Percentiles rank a stretch among this genome's conserved stretches.
These are phyloP conservation scores for Aleiodes testaceus DNA, from an alignment of 2,888 invertebrate genomes.

Conservation along the genomic window DNA sequence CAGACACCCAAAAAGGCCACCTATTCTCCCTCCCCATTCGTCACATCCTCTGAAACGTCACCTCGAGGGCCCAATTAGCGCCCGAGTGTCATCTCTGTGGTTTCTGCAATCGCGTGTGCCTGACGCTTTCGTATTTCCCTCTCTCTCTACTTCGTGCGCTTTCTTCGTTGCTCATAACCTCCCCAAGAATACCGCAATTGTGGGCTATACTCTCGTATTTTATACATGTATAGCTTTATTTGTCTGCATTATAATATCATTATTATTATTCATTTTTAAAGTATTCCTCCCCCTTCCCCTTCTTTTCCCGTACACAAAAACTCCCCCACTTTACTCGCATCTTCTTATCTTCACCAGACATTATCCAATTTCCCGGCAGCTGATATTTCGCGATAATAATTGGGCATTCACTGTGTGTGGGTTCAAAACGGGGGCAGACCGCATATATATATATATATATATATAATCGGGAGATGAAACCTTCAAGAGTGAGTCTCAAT, in stretches of 20 bases:
- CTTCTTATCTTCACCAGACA: conserved; percentile 49
- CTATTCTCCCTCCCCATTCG: conserved; percentile 32
- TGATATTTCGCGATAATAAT: conserved; percentile 67
- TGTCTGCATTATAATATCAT: conserved; percentile 34
- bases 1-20: conserved; percentile 55
- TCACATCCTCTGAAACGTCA: conserved; percentile 58
- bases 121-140: conserved; percentile 61
- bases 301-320: conserved; percentile 19
- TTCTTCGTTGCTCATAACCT: conserved; percentile 33
- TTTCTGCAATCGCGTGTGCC: conserved; percentile 69
- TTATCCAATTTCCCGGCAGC: conserved; percentile 67
- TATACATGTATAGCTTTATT: conserved; percentile 32
- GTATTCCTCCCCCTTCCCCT: conserved; percentile 30
- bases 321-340: conserved; percentile 24
- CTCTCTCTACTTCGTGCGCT: conserved; percentile 48
- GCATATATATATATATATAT: conserved; percentile 13
- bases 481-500: conserved; percentile 32
- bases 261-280: conserved; percentile 30
- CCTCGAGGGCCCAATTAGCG: conserved; percentile 73
- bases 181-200: conserved; percentile 46
- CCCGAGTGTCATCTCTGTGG: conserved; percentile 70
- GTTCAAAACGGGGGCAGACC: conserved; percentile 32
- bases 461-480: background rate
- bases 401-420: conserved; percentile 63
- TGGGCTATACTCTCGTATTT: conserved; percentile 28